Percentiles rank a stretch among this genome's conserved stretches.
Conservation (phyloP, 2,888 invertebrate genomes). For the Pandemis corylana region DNA sequence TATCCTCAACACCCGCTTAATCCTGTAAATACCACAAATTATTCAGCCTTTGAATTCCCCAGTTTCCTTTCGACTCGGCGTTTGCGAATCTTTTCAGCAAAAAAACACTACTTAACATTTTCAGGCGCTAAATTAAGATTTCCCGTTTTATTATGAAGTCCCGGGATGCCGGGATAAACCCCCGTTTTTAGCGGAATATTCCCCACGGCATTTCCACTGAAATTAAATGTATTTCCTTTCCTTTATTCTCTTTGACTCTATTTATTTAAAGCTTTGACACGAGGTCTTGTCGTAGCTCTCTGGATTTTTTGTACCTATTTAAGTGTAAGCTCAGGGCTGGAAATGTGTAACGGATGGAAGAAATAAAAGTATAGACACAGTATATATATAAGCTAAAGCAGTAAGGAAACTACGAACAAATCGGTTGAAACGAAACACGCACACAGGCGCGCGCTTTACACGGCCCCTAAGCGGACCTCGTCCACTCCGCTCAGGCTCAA, state of each 20-base stretch:
- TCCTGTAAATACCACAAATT: constrained; percentile 27
- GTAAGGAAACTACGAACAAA: no score
- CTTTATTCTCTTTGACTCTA: constrained; percentile 29
- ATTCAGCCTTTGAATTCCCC: constrained; percentile 35
- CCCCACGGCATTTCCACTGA: constrained; percentile 14
- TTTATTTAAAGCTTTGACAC: constrained; percentile 10
- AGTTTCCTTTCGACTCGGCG: constrained; percentile 20
- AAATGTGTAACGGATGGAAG: no score
- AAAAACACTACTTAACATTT: constrained; percentile 41
- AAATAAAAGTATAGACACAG: no score
- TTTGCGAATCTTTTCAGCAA: constrained; percentile 27
- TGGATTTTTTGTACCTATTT: no score
- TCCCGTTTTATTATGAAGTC: constrained; percentile 39
- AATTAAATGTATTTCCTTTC: constrained; percentile 36
- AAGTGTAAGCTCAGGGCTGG: no score
- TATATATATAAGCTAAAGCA: no score
- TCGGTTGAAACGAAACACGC: no score
- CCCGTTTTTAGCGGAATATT: constrained; percentile 29
- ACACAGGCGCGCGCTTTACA: no score
- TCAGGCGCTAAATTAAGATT: constrained; percentile 38
- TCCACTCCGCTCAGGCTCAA: no score
- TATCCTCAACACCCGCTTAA: background rate
- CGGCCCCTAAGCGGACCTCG: no score
- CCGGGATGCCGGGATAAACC: constrained; percentile 28
- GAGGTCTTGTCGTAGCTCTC: background rate